phyloP scores from a whole-genome alignment of 1,140 invertebrate species.

The Eupristina koningsbergeri region DNA sequence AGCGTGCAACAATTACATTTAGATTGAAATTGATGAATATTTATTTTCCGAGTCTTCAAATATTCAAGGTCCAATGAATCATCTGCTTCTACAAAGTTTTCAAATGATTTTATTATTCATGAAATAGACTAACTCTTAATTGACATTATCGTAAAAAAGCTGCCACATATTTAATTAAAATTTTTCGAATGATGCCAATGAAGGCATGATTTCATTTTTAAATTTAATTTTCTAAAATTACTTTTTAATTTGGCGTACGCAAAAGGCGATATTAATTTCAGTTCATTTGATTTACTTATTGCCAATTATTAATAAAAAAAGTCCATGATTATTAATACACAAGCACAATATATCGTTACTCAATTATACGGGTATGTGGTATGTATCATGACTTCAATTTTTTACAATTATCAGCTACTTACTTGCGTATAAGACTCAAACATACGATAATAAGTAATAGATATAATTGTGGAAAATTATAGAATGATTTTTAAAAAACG shows the following conservation, averaged over 20 bases:
- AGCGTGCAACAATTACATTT: no score
- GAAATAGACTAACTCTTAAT: no score
- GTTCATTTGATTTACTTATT: not conserved
- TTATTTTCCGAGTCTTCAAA: no score
- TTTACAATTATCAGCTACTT: constrained; percentile 3
- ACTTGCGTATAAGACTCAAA: not conserved
- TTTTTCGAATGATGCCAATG: no score
- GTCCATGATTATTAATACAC: not conserved
- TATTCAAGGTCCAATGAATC: no score
- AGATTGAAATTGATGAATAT: no score
- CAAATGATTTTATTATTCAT: no score
- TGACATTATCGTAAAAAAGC: no score
- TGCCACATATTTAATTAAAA: no score
- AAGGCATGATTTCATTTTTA: no score
- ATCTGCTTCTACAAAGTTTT: no score
- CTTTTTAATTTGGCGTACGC: not conserved
- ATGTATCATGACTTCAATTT: not conserved
- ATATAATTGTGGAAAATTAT: constrained; percentile 1
- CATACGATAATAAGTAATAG: not conserved
- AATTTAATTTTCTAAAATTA: not conserved
- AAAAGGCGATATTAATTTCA: not conserved
- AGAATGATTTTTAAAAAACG: not conserved
- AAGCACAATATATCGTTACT: not conserved
- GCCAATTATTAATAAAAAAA: not conserved
- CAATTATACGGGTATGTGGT: not conserved